Base-by-base conservation (phyloP, 2,797 vertebrate genomes). In the Megalops cyprinoides region DNA sequence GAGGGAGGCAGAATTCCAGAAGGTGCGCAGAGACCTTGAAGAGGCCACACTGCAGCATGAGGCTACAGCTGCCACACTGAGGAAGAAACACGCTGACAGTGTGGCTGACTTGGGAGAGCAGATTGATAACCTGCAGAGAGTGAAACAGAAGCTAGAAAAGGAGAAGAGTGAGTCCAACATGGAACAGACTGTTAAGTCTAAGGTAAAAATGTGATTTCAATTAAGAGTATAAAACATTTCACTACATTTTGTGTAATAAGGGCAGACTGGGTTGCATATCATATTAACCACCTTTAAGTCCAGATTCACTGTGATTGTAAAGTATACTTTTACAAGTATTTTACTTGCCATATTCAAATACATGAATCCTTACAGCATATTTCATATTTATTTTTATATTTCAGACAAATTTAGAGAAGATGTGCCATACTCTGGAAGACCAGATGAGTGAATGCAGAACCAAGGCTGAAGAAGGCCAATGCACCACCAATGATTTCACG, bases 1-100 rank as follows among this genome's bases (percentile, higher is more conserved):
- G 90, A 89, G 95, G 0, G 96, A 98, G 86, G 90, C 95, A 0
- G 97, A 98, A 87, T 96, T 97, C 82, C 97, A 94, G 94, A 98
- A 97, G 53, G 83, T 97, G 71, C 92, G 95, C 0, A 84, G 94
- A 20, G 96, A 97, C 92, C 95, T 97, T 0, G 96, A 98, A 89
- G 97, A 97, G 92, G 90, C 97, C 85, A 98, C 95, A 28, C 90
- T 98, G 86, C 96, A 97, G 84, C 96, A 97, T 0, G 97, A 98
- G 85, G 91, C 96, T 84, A 97, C 92, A 0, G 80, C 93, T 0
- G 94, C 95, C 0, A 81, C 96, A 0, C 90, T 97, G 39, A 86
- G 95, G 42, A 97, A 96, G 92, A 96, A 97, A 90, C 94, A 96
- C 0, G 93, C 94, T 0, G 96, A 97, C 83, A 96, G 91, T 0